These are phyloP conservation scores for Tanaodytes sp. DNA, from an alignment of 2,888 invertebrate species.

Conservation along the genomic window DNA sequence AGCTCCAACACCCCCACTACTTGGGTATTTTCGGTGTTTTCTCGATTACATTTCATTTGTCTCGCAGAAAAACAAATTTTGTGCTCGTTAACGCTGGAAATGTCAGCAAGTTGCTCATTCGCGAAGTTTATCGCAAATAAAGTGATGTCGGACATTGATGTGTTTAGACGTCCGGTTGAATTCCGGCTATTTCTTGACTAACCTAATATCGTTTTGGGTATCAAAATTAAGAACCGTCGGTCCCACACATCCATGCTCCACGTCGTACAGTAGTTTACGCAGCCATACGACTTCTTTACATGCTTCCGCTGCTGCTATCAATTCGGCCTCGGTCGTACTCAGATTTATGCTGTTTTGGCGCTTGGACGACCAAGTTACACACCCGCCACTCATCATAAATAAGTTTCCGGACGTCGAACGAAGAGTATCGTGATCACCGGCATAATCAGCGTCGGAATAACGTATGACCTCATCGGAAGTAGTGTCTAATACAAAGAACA, in stretches of 20 bases:
- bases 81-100: too few species aligned
- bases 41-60: too few species aligned
- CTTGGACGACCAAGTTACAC: constrained; percentile 26
- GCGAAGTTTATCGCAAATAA: constrained; percentile 3
- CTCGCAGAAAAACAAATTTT: too few species aligned
- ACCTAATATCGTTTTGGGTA: constrained; percentile 53
- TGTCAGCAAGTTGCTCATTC: too few species aligned
- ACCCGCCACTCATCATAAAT: constrained; percentile 24
- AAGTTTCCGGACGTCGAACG: constrained; percentile 57
- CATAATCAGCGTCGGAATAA: constrained; percentile 16
- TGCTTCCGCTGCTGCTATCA: constrained; percentile 57
- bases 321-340: constrained; percentile 58
- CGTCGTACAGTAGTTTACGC: constrained; percentile 14
- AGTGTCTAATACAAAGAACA: constrained; percentile 23
- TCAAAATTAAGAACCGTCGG: constrained; percentile 43
- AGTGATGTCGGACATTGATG: constrained; percentile 41
- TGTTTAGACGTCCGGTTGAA: constrained; percentile 58
- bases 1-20: too few species aligned
- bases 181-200: constrained; percentile 56
- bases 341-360: constrained; percentile 16
- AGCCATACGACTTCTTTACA: constrained; percentile 53
- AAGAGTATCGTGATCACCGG: constrained; percentile 18
- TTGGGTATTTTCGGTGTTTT: too few species aligned
- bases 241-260: neutral
- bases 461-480: constrained; percentile 8